A percentile compares a stretch with the other conserved stretches of the same genome.
These are phyloP conservation scores for Teleiodes luculella DNA, from an alignment of 2,888 invertebrate genomes.

Conservation along the genomic window DNA sequence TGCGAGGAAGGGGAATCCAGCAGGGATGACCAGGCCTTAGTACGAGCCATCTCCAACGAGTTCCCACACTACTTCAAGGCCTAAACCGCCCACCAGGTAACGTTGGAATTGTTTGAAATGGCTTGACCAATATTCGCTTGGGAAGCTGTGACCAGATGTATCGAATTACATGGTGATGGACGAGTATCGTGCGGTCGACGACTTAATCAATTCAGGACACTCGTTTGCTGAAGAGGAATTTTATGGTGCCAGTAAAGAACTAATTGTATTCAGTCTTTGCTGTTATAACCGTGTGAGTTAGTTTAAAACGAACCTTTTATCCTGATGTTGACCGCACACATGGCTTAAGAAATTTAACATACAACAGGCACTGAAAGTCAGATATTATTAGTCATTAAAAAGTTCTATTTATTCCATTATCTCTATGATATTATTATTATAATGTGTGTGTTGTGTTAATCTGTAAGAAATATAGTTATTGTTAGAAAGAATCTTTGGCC, in stretches of 20 bases:
- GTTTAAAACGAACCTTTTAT: background rate
- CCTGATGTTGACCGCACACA: background rate
- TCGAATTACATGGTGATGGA: no score
- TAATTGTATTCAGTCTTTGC: no score
- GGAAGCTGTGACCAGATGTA: no score
- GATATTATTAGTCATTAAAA: constrained; percentile 2
- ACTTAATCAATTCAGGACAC: no score
- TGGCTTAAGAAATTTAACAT: background rate
- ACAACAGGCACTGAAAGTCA: background rate
- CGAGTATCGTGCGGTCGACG: no score
- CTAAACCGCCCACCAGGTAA: constrained; percentile 45
- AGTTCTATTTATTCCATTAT: constrained; percentile 6
- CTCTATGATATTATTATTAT: background rate
- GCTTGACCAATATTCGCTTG: no score
- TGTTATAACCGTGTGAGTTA: background rate
- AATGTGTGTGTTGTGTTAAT: constrained; percentile 1
- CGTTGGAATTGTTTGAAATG: background rate
- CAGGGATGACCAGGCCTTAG: constrained; percentile 86
- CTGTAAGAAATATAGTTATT: background rate
- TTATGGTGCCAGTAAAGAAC: no score
- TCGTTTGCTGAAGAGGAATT: no score
- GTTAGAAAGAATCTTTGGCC: background rate
- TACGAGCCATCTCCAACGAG: constrained; percentile 89
- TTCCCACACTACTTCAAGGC: constrained; percentile 88
- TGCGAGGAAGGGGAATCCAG: constrained; percentile 89